phyloP scores from a whole-genome alignment of 2,797 vertebrate genomes.

The Rhynchonycteris naso region DNA sequence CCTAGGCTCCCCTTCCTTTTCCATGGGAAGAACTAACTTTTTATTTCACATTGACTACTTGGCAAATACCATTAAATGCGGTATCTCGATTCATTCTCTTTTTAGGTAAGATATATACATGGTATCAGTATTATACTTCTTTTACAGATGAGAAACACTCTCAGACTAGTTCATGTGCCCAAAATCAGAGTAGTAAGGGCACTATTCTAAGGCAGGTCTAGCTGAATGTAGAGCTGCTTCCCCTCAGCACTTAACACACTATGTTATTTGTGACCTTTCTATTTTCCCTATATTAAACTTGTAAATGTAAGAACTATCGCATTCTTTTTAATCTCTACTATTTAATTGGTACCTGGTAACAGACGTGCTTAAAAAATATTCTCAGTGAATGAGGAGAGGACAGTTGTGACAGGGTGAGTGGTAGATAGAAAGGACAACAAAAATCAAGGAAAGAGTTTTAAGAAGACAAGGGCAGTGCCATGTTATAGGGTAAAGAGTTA shows the following conservation, averaged over 20 bases:
- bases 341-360: neutral
- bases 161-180: neutral
- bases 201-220: neutral
- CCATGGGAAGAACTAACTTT: neutral
- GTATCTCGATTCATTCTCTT: neutral
- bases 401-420: neutral
- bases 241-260: neutral
- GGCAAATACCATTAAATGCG: conserved; percentile 21
- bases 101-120: neutral
- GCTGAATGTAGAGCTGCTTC: neutral
- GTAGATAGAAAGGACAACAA: neutral
- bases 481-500: neutral
- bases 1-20: neutral
- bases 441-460: neutral
- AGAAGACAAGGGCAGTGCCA: neutral
- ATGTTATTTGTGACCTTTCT: conserved; percentile 6
- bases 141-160: conserved; percentile 28
- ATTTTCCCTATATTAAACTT: neutral
- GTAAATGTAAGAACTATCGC: conserved; percentile 32
- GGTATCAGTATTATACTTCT: neutral
- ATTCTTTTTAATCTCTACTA: neutral
- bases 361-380: conserved; percentile 31
- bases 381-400: neutral
- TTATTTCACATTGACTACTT: conserved; percentile 1
- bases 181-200: neutral